A percentile compares a stretch with the other conserved stretches of the same genome.
Evolutionary conservation across 2,113 vertebrate genomes (phyloP).

Genomic region (Dendropsophus ebraccatus): DNA sequence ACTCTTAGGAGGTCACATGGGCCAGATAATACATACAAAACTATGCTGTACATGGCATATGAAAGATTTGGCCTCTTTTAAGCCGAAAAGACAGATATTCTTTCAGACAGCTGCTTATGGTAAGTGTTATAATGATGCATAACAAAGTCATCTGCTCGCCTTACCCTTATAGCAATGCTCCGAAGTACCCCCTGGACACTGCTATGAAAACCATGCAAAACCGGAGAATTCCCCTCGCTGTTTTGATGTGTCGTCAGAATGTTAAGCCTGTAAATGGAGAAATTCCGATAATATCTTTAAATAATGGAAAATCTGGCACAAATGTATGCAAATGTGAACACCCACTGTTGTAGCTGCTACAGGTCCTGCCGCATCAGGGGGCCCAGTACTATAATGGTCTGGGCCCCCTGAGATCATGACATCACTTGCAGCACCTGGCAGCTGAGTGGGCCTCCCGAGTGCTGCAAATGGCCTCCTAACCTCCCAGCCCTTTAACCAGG

Average conservation of each 20-base stretch:
- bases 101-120: constrained; percentile 7
- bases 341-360: too few species aligned
- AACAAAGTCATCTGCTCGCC: background rate
- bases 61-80: background rate
- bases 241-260: background rate
- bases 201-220: background rate
- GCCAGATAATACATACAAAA: background rate
- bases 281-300: background rate
- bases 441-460: too few species aligned
- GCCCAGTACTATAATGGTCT: too few species aligned
- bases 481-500: too few species aligned
- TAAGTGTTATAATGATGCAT: background rate
- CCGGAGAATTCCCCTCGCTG: background rate
- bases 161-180: background rate
- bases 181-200: background rate
- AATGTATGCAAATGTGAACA: background rate
- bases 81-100: constrained; percentile 8
- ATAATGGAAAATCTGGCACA: background rate
- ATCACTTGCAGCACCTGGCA: too few species aligned
- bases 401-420: too few species aligned
- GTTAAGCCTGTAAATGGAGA: background rate
- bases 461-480: too few species aligned
- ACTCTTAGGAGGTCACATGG: background rate
- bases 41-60: background rate
- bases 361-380: too few species aligned